phyloP scores from a whole-genome alignment of 2,113 vertebrate genomes.

The Oncorhynchus mykiss region DNA sequence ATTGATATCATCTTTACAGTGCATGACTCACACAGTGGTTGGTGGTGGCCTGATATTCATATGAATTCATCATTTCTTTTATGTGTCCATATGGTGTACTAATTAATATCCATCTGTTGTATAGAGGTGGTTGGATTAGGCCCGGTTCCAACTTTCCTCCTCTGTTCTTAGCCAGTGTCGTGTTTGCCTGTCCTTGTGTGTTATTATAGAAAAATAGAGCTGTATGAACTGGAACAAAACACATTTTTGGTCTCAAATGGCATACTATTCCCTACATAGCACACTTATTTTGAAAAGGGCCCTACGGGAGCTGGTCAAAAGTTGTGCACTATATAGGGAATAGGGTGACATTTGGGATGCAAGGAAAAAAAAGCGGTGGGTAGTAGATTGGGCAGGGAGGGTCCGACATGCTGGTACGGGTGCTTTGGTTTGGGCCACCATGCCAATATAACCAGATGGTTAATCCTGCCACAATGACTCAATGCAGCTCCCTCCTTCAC shows the following conservation, averaged over 20 bases:
- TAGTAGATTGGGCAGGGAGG: background rate
- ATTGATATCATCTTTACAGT: background rate
- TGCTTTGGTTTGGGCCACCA: background rate
- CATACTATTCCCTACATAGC: too few species aligned
- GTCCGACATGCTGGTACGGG: background rate
- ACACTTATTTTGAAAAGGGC: too few species aligned
- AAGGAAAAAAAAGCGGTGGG: background rate
- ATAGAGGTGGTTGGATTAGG: background rate
- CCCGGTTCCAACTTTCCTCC: background rate
- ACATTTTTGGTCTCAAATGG: too few species aligned
- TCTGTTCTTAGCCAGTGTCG: background rate
- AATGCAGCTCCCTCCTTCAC: background rate
- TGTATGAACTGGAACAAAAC: conserved; percentile 3
- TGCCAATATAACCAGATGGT: conserved; percentile 39
- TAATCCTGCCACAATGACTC: conserved; percentile 22
- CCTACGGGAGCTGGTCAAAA: too few species aligned
- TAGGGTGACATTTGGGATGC: too few species aligned
- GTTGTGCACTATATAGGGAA: too few species aligned
- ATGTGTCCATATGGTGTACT: background rate
- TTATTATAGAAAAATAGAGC: conserved; percentile 16
- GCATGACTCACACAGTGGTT: background rate
- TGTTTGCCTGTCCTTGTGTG: conserved; percentile 4
- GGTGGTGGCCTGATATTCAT: background rate
- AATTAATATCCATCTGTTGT: background rate
- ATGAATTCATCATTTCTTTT: background rate